Evolutionary conservation across 1,140 invertebrate species (phyloP), one percentile per base, ranked within the genome.

Genomic region (Penaeus chinensis): DNA sequence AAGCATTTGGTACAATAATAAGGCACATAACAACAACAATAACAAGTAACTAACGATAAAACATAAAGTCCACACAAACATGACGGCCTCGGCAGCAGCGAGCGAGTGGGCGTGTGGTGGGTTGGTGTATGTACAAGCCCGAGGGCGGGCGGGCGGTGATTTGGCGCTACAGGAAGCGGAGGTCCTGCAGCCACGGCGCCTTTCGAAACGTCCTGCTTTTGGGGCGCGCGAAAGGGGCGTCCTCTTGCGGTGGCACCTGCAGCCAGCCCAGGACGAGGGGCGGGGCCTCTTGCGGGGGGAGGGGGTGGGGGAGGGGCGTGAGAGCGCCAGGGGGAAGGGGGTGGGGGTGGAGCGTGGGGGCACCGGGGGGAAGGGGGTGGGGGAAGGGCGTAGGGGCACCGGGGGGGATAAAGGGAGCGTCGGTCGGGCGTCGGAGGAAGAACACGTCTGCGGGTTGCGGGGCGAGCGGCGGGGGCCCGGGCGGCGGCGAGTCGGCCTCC

Each of bases 261-360:
- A 85, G 83, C 83, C 83, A 85, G 71, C 83, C 74, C 20, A 85
- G 71, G 83, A 85, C 83, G 74, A 77, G 47, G 82, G 82, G 82
- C 22, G 71, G 62, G 82, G 69, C 66, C 16, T 74, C 69, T 74
- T 54, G 54, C 11, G 54, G 54, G 54, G 47, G 13, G 42, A 60
- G 19, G 54, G 66, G 71, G 37, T 19, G 24, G 62, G 60, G 16
- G 19, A 65, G 4, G n/a, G 71, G 83, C 10, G 54, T 11, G 54
- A 11, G 54, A n/a, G 13, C n/a, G n/a, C 11, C 22, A 42, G 71
- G 37, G n/a, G 24, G 62, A 37, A 7, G 19, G 47, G 4, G n/a
- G 71, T 69, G 71, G 74, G 76, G 69, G 74, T 63, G 47, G 82
- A 69, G 82, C 22, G 71, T 37, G 82, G 69, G 54, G 54, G 47